Conservation (phyloP, 2,888 invertebrate species). For the Lampropteryx suffumata region DNA sequence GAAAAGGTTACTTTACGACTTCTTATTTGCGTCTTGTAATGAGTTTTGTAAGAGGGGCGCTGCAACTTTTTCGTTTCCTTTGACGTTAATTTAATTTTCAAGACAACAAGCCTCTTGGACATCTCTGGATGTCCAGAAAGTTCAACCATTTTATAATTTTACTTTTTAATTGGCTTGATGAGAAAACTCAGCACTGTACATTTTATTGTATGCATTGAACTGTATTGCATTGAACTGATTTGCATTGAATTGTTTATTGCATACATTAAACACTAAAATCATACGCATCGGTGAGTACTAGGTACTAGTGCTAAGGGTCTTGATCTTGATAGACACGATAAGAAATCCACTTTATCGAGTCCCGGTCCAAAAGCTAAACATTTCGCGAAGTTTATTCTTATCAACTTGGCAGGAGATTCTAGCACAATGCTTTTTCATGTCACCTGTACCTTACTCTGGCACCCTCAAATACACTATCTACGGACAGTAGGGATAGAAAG, state of each 20-base stretch:
- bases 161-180: slow-evolving; percentile 10
- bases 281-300: neutral
- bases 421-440: slow-evolving; percentile 43
- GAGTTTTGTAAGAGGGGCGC: slow-evolving; percentile 70
- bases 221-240: no score
- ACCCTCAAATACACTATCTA: slow-evolving; percentile 6
- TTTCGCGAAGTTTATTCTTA: slow-evolving; percentile 26
- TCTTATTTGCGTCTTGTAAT: slow-evolving; percentile 76
- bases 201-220: no score
- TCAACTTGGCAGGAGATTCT: slow-evolving; percentile 34
- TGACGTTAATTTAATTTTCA: slow-evolving; percentile 51
- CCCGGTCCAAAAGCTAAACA: slow-evolving; percentile 26
- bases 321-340: slow-evolving; percentile 20
- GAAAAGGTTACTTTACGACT: slow-evolving; percentile 76
- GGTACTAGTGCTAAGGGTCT: neutral
- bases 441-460: slow-evolving; percentile 37
- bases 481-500: neutral
- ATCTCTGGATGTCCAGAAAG: neutral
- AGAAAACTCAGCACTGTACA: no score
- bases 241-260: no score
- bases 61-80: slow-evolving; percentile 49
- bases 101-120: slow-evolving; percentile 18
- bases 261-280: no score
- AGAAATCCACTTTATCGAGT: slow-evolving; percentile 22
- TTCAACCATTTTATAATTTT: slow-evolving; percentile 2